These are phyloP conservation scores for Eupithecia inturbata DNA, from an alignment of 2,888 invertebrate genomes.

Conservation along the genomic window DNA sequence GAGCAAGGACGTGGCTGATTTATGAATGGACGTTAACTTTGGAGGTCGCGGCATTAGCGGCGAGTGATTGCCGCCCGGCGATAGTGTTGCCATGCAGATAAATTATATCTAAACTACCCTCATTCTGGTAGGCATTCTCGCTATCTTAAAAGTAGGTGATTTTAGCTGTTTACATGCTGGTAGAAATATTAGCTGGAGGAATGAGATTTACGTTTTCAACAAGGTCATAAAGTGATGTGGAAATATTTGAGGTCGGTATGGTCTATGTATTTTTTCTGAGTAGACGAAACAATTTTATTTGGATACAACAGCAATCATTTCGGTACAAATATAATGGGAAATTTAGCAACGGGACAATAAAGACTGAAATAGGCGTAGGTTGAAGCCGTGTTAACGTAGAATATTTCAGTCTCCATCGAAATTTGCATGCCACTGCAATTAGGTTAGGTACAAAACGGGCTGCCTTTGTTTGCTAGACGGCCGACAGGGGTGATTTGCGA, in stretches of 20 bases:
- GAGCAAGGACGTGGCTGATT: conserved; percentile 61
- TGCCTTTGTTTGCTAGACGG: conserved; percentile 12
- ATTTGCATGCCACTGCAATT: conserved; percentile 12
- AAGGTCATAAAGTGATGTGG: neutral
- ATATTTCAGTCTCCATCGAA: neutral
- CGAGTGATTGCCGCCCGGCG: conserved; percentile 52
- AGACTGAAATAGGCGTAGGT: neutral
- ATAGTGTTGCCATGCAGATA: conserved; percentile 24
- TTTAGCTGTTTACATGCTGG: conserved; percentile 2
- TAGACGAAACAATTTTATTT: neutral
- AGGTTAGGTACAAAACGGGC: conserved; percentile 7
- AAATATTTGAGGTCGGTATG: neutral
- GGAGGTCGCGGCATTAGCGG: conserved; percentile 61
- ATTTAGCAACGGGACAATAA: neutral
- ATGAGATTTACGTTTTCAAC: neutral
- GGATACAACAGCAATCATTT: neutral
- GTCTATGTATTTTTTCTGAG: neutral
- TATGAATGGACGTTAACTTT: conserved; percentile 63
- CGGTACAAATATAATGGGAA: neutral
- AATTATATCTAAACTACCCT: conserved; percentile 15
- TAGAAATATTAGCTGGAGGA: neutral
- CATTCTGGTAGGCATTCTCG: neutral
- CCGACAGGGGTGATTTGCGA: conserved; percentile 13
- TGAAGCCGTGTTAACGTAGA: neutral
- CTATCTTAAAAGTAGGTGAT: conserved; percentile 2